Evolutionary conservation across 2,797 vertebrate genomes (phyloP).

Genomic region (Diplodus puntazzo): DNA sequence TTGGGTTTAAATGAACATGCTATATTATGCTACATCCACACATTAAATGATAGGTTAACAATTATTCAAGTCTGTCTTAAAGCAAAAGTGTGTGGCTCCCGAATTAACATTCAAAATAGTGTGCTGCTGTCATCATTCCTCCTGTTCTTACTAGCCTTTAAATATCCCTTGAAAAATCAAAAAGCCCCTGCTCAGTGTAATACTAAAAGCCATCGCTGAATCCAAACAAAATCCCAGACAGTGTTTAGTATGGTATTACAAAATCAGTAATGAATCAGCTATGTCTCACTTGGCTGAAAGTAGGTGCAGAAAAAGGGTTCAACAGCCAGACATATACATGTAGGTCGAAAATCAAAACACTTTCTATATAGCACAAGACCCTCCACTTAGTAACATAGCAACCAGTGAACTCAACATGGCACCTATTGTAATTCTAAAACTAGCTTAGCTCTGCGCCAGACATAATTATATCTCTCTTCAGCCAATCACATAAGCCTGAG

Average conservation of each 20-base stretch:
- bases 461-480: conserved; percentile 83
- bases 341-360: conserved; percentile 34
- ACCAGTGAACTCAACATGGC: conserved; percentile 78
- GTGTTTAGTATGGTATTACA: neutral
- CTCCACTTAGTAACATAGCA: conserved; percentile 79
- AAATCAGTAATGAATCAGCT: neutral
- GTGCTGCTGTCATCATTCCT: neutral
- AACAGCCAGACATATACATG: conserved; percentile 7
- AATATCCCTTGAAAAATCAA: neutral
- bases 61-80: neutral
- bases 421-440: conserved; percentile 75
- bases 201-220: neutral
- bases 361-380: conserved; percentile 43
- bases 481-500: conserved; percentile 78
- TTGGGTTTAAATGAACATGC: neutral
- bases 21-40: too few species aligned
- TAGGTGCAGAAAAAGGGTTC: conserved; percentile 17
- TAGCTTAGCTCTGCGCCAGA: conserved; percentile 68
- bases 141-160: neutral
- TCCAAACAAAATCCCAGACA: conserved; percentile 5
- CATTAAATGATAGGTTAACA: neutral
- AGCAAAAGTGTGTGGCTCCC: neutral
- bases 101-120: neutral
- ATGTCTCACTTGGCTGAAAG: neutral
- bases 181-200: neutral